A percentile compares a stretch with the other conserved stretches of the same genome.
Evolutionary conservation across 2,113 vertebrate genomes (phyloP).

Genomic region (Craseonycteris thonglongyai): DNA sequence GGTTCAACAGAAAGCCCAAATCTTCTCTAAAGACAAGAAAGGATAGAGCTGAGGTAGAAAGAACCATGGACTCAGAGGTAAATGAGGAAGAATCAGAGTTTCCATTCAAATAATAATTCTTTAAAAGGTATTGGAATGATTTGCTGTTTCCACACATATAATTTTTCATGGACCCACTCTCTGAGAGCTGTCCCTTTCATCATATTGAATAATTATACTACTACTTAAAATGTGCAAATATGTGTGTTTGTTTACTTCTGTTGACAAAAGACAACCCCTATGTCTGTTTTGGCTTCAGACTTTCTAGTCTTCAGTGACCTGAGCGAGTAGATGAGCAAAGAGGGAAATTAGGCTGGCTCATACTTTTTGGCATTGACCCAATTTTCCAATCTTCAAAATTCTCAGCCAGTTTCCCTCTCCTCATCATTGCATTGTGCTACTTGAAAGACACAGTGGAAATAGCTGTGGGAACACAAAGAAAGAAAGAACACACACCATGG

Average conservation of each 20-base stretch:
- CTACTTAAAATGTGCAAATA: neutral
- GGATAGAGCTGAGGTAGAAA: neutral
- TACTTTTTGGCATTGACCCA: conserved; percentile 48
- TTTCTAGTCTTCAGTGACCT: neutral
- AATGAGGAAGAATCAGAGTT: neutral
- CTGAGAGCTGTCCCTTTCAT: neutral
- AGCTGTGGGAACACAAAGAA: conserved; percentile 57
- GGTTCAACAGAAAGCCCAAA: neutral
- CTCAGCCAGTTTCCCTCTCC: conserved; percentile 55
- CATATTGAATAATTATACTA: neutral
- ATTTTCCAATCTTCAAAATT: conserved; percentile 59
- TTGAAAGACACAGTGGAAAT: conserved; percentile 70
- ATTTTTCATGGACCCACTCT: neutral
- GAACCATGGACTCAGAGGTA: neutral
- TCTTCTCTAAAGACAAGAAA: neutral
- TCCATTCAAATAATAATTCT: neutral
- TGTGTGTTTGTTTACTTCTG: neutral
- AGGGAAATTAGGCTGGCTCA: neutral
- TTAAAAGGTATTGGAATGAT: neutral
- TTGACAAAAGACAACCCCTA: neutral
- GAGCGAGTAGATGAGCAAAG: conserved; percentile 2
- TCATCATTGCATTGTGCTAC: conserved; percentile 49
- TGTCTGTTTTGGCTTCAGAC: neutral
- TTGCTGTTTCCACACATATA: neutral
- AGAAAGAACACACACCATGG: conserved; percentile 53